These are phyloP conservation scores for Creontiades dilutus DNA, from an alignment of 2,888 invertebrate species.

Conservation along the genomic window DNA sequence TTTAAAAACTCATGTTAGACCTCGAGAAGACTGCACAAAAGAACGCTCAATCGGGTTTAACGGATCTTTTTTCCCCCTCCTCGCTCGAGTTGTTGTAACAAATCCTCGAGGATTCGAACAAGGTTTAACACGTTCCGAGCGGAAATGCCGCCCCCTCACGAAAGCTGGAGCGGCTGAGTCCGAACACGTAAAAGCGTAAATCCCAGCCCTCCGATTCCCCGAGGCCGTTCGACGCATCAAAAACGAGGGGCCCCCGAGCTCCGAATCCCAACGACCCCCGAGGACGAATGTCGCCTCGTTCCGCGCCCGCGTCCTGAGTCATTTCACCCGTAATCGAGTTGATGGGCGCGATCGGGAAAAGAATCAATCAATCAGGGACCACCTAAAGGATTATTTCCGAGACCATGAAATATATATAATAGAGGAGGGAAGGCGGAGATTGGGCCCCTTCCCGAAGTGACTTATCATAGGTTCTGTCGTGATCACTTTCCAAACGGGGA, in stretches of 20 bases:
- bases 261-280: slow-evolving; percentile 8
- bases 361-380: too few species aligned
- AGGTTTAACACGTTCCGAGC: slow-evolving; percentile 17
- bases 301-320: not conserved
- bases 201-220: slow-evolving; percentile 12
- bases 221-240: not conserved
- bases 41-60: too few species aligned
- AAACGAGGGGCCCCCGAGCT: slow-evolving; percentile 7
- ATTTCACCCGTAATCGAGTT: not conserved
- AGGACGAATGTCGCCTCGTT: not conserved
- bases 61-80: too few species aligned
- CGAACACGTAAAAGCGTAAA: slow-evolving; percentile 14
- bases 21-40: too few species aligned
- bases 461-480: too few species aligned
- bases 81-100: not conserved
- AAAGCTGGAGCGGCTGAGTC: not conserved
- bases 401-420: too few species aligned
- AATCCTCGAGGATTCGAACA: slow-evolving; percentile 2
- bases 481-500: too few species aligned
- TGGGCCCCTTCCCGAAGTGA: too few species aligned
- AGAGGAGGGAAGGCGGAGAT: too few species aligned
- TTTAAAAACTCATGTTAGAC: too few species aligned
- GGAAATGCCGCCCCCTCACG: not conserved
- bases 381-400: too few species aligned
- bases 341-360: too few species aligned